phyloP scores from a whole-genome alignment of 2,888 invertebrate species.

The Halictus quadricinctus region DNA sequence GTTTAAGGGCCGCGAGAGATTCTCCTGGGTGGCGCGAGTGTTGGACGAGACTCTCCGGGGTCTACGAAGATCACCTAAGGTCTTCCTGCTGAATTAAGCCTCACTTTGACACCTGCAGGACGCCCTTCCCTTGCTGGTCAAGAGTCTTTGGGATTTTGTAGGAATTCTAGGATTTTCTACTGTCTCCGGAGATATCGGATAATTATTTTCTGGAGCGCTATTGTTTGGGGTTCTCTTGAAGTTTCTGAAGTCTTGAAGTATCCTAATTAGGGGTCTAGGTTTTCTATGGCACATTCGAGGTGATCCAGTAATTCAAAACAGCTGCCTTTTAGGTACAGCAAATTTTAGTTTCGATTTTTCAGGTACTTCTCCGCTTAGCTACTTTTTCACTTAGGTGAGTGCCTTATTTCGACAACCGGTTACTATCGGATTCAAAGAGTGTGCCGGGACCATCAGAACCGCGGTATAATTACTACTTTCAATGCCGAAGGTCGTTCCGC shows the following conservation, averaged over 20 bases:
- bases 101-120: not conserved
- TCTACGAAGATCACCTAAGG: not conserved
- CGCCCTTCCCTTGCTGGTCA: not conserved
- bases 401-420: not conserved
- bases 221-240: not conserved
- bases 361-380: no score
- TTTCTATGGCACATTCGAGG: not conserved
- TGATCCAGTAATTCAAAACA: no score
- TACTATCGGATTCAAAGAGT: not conserved
- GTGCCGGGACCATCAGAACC: not conserved
- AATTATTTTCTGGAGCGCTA: not conserved
- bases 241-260: not conserved
- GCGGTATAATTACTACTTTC: constrained; percentile 1
- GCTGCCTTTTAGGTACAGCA: no score
- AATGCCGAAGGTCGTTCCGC: not conserved
- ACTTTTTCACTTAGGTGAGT: no score
- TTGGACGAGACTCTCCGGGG: not conserved
- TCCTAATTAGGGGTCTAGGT: not conserved
- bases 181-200: not conserved
- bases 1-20: not conserved
- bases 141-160: not conserved
- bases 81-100: not conserved
- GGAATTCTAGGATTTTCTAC: not conserved
- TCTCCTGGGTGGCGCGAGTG: not conserved
- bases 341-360: not conserved